phyloP scores from a whole-genome alignment of 2,888 invertebrate genomes.

The Linnaemya tessellans region DNA sequence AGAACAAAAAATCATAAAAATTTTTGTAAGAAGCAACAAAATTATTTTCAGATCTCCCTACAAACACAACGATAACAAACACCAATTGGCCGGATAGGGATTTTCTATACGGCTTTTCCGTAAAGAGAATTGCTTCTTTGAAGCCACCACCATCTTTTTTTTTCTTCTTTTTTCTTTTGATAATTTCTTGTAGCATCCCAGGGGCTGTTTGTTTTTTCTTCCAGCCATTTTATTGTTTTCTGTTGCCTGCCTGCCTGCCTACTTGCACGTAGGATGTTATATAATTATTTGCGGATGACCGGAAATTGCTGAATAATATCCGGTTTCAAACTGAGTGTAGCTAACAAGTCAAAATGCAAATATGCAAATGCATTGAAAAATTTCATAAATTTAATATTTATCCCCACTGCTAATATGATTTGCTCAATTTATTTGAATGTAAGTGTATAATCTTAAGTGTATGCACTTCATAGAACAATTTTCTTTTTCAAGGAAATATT shows the following conservation, averaged over 20 bases:
- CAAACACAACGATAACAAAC: neutral
- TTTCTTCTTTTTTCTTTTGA: constrained; percentile 12
- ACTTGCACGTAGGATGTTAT: neutral
- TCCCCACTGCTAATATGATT: no score
- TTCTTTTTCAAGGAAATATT: no score
- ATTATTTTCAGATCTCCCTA: neutral
- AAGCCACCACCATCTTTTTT: constrained; percentile 4
- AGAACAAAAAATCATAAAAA: neutral
- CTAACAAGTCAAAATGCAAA: neutral
- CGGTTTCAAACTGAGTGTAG: neutral
- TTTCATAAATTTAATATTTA: no score
- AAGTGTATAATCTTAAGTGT: no score
- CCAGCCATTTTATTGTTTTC: neutral
- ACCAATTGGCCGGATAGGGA: constrained; percentile 30
- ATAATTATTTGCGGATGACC: neutral
- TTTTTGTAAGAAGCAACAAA: neutral
- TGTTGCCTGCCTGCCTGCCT: neutral
- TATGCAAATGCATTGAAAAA: no score
- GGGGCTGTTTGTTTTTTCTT: constrained; percentile 17
- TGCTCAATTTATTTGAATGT: no score
- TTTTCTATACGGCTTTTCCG: neutral
- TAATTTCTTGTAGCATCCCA: constrained; percentile 19
- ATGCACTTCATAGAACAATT: no score
- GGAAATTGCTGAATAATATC: constrained; percentile 18
- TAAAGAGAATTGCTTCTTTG: constrained; percentile 24